A percentile compares a stretch with the other conserved stretches of the same genome.
phyloP scores from a whole-genome alignment of 2,888 invertebrate species.

The Gastrophysa polygoni region DNA sequence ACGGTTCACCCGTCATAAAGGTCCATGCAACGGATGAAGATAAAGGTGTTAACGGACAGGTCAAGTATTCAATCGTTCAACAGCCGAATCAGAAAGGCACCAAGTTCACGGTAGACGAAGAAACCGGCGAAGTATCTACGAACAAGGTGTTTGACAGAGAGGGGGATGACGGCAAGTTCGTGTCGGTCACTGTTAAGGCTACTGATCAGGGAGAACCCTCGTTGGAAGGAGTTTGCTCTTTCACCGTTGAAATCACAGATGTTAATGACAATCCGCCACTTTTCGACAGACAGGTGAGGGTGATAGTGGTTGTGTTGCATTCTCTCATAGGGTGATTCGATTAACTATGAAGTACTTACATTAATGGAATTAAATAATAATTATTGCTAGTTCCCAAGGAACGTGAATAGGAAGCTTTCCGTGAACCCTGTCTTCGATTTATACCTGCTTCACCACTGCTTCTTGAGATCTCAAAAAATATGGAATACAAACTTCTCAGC shows the following conservation, averaged over 20 bases:
- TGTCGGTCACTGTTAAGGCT: constrained; percentile 95
- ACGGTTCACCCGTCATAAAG: constrained; percentile 92
- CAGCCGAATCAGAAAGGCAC: constrained; percentile 95
- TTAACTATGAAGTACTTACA: too few relatives aligned
- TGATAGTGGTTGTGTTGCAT: too few relatives aligned
- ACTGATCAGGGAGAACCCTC: constrained; percentile 99
- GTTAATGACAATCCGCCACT: constrained; percentile 96
- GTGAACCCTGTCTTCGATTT: too few relatives aligned
- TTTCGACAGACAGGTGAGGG: constrained; percentile 89
- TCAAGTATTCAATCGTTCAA: constrained; percentile 96
- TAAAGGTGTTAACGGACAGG: constrained; percentile 94
- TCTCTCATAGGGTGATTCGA: too few relatives aligned
- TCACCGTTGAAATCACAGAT: constrained; percentile 96
- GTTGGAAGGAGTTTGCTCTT: constrained; percentile 96
- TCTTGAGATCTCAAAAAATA: too few relatives aligned
- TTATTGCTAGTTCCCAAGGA: too few relatives aligned
- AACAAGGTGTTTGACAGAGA: constrained; percentile 97
- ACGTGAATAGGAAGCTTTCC: too few relatives aligned
- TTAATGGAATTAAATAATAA: too few relatives aligned
- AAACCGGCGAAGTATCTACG: constrained; percentile 92
- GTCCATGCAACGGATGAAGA: constrained; percentile 93
- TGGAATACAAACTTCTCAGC: too few relatives aligned
- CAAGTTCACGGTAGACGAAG: constrained; percentile 94
- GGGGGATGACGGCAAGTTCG: constrained; percentile 95
- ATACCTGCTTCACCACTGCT: too few relatives aligned